Percentiles rank a stretch among this genome's conserved stretches.
phyloP scores from a whole-genome alignment of 1,140 invertebrate species.

The Ips nitidus region DNA sequence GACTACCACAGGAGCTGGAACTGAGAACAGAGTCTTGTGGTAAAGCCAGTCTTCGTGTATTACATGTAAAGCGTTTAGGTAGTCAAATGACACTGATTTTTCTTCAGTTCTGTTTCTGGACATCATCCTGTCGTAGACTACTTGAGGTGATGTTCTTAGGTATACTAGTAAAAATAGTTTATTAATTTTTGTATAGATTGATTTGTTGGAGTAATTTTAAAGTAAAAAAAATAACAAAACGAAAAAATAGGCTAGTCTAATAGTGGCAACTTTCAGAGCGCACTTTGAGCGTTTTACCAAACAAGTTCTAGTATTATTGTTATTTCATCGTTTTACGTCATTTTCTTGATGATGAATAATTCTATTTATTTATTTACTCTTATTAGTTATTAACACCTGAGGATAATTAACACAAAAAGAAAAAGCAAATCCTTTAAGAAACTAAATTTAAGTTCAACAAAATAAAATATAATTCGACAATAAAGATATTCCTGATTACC shows the following conservation, averaged over 20 bases:
- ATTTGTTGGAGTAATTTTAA: constrained; percentile 1
- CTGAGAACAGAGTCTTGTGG: constrained; percentile 55
- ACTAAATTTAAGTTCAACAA: no score
- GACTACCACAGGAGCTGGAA: constrained; percentile 63
- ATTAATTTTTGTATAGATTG: not conserved
- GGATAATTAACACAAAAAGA: no score
- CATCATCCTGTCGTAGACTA: constrained; percentile 78
- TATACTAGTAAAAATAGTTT: constrained; percentile 69
- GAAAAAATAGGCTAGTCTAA: not conserved
- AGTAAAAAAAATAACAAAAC: not conserved
- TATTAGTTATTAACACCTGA: no score
- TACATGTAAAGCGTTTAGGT: constrained; percentile 33
- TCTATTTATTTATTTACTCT: no score
- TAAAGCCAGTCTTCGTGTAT: constrained; percentile 37
- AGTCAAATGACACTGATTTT: constrained; percentile 69
- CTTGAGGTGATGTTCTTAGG: constrained; percentile 76
- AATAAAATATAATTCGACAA: no score
- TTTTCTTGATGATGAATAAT: no score
- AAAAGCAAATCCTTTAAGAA: no score
- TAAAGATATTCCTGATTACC: no score
- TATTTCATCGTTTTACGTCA: no score
- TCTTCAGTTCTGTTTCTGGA: constrained; percentile 78
- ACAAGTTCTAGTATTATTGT: no score
- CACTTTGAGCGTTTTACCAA: no score
- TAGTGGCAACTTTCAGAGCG: no score